phyloP scores from a whole-genome alignment of 2,888 invertebrate genomes.

The Meiosimyza decipiens region DNA sequence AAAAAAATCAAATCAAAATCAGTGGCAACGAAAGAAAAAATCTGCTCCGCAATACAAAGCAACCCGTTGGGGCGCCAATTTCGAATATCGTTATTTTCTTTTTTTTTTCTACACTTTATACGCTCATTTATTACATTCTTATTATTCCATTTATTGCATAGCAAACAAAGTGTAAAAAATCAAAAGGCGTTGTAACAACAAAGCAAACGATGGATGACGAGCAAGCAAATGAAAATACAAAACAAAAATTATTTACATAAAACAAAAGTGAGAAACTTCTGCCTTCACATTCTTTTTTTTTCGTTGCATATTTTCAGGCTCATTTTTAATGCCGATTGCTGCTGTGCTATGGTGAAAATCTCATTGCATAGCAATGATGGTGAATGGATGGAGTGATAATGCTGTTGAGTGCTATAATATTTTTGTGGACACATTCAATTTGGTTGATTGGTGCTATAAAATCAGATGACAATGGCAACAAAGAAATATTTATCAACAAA shows the following conservation, averaged over 20 bases:
- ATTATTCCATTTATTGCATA: not conserved
- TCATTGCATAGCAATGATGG: not conserved
- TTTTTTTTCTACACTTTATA: not conserved
- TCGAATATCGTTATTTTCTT: not conserved
- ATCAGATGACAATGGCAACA: not conserved
- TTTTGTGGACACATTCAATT: conserved; percentile 31
- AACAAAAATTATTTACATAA: not conserved
- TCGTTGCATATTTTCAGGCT: conserved; percentile 31
- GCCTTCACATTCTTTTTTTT: conserved; percentile 10
- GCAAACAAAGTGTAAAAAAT: conserved; percentile 30
- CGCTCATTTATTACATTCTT: not conserved
- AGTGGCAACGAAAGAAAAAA: too few species aligned
- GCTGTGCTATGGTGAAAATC: conserved; percentile 7
- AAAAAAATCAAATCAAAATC: too few species aligned
- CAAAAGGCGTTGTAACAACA: not conserved
- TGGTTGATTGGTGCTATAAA: conserved; percentile 21
- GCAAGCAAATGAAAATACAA: not conserved
- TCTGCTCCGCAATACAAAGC: not conserved
- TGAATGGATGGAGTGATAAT: too few species aligned
- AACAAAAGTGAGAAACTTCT: conserved; percentile 9
- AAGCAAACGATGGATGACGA: too few species aligned
- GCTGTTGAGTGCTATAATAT: too few species aligned
- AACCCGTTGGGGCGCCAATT: not conserved
- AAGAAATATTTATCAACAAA: not conserved
- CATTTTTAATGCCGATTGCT: conserved; percentile 10